Evolutionary conservation across 2,113 vertebrate species (phyloP), one percentile per base, ranked within the genome.

Genomic region (Typhlomys cinereus): DNA sequence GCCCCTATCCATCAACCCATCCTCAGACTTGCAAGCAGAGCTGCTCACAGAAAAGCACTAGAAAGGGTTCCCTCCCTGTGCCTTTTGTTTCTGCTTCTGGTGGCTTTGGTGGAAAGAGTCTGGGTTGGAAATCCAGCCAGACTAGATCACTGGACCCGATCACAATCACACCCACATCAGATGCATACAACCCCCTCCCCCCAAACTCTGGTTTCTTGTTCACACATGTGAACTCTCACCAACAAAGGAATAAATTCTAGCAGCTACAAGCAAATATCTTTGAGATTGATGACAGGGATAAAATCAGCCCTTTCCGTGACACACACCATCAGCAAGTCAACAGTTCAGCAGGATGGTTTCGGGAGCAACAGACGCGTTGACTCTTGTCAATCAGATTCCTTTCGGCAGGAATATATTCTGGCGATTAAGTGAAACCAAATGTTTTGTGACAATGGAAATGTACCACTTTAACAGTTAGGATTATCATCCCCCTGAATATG

Each of bases 361-460:
- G 95, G 95, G 92, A 97, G 90, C 90, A 97, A 97, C 87, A 88
- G 93, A 76, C 46, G 87, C 90, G 96, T 96, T 97, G 97, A 44
- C 97, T 91, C 94, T 96, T 95, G 95, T 97, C 97, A 97, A 87
- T 92, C 86, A 97, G 97, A 96, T 97, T 97, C 95, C 94, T 97
- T 95, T 96, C 98, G 97, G 97, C 97, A 98, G 96, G 96, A 98
- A 98, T 89, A 95, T 89, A 95, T 96, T 96, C 95, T 89, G 7
- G 86, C 96, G 96, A 98, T 97, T 97, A 98, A 98, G 97, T 97
- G 95, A 97, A 94, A 96, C 97, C 96, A 98, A 98, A 98, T 97
- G 97, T 98, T 97, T n/a, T 97, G 96, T 94, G 97, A 96, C 97
- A 96, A 97, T 93, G 92, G 81, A 94, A 97, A 97, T 2, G 0